Conservation (phyloP, 2,888 invertebrate genomes). For the Drosophila bunnanda region DNA sequence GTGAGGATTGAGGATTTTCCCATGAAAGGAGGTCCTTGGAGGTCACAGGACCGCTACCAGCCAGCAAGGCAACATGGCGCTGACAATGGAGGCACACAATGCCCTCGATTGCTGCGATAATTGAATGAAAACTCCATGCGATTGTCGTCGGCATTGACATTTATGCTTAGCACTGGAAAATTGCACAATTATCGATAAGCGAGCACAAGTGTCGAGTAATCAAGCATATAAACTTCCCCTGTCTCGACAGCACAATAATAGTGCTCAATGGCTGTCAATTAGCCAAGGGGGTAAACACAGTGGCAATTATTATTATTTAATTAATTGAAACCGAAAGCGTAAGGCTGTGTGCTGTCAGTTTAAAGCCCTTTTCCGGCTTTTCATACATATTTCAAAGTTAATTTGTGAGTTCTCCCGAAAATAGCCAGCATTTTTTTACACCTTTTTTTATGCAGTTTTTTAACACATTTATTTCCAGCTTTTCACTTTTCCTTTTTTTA, state of each 20-base stretch:
- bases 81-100: slow-evolving; percentile 20
- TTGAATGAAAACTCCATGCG: slow-evolving; percentile 38
- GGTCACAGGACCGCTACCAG: not conserved
- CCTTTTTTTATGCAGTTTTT: not conserved
- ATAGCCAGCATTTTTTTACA: not conserved
- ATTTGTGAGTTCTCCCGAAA: not conserved
- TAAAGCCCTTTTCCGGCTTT: not conserved
- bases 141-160: slow-evolving; percentile 35
- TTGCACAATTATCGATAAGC: slow-evolving; percentile 39
- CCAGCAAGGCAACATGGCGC: not conserved
- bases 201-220: slow-evolving; percentile 5
- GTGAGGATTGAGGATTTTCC: not conserved
- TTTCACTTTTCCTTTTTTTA: not conserved
- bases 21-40: not conserved
- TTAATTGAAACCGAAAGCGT: slow-evolving; percentile 14
- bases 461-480: not conserved
- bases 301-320: slow-evolving; percentile 10
- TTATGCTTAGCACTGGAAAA: slow-evolving; percentile 35
- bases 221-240: not conserved
- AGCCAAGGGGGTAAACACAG: not conserved
- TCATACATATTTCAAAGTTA: not conserved
- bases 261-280: slow-evolving; percentile 15
- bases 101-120: slow-evolving; percentile 25
- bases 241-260: not conserved
- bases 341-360: not conserved